These are phyloP conservation scores for Heliconius erato DNA, from an alignment of 2,888 invertebrate genomes.

Conservation along the genomic window DNA sequence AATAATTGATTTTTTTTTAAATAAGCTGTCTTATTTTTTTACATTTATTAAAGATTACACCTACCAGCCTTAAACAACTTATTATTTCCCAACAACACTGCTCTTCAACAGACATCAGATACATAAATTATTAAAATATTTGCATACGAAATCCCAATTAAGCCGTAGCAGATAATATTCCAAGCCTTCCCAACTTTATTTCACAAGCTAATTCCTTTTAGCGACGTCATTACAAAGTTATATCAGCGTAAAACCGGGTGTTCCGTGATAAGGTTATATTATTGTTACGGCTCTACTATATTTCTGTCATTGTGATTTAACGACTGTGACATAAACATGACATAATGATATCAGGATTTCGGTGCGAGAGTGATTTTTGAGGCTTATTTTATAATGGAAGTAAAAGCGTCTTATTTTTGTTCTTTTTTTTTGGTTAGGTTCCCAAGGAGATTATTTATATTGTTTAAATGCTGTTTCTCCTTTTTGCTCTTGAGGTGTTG, in stretches of 20 bases:
- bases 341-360: slow-evolving; percentile 27
- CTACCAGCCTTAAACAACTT: neutral
- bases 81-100: neutral
- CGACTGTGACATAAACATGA: slow-evolving; percentile 41
- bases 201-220: slow-evolving; percentile 28
- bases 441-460: too few relatives aligned
- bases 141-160: slow-evolving; percentile 2
- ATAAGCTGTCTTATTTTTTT: neutral
- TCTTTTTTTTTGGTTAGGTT: too few relatives aligned
- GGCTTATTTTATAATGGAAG: neutral
- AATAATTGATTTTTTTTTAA: neutral
- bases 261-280: slow-evolving; percentile 43
- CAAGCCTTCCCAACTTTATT: slow-evolving; percentile 18
- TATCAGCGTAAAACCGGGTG: slow-evolving; percentile 50
- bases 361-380: neutral
- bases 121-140: slow-evolving; percentile 2
- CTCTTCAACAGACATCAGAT: neutral
- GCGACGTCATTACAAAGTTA: slow-evolving; percentile 51
- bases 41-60: neutral
- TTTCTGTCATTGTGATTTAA: slow-evolving; percentile 47
- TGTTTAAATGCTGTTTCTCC: too few relatives aligned
- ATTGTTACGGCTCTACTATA: slow-evolving; percentile 43
- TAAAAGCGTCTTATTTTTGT: neutral
- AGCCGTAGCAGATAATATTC: neutral
- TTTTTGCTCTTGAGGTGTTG: neutral